Base-by-base conservation (phyloP, 1,140 invertebrate genomes). In the Lepidurus arcticus region DNA sequence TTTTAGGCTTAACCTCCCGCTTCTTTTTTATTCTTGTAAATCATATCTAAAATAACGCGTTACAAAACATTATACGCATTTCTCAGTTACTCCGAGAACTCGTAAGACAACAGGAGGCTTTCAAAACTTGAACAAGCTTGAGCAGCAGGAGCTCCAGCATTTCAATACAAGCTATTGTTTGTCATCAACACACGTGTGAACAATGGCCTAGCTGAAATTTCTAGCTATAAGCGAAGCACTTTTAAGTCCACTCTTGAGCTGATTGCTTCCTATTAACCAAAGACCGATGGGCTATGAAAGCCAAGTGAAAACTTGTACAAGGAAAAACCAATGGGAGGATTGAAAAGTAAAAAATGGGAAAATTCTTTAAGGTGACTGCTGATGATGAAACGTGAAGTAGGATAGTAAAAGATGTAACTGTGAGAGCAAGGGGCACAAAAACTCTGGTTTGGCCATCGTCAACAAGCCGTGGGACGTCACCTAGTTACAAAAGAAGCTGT, bases 401-500 rank as follows among this genome's bases (percentile, higher is more conserved):
- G 8, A 65, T 65, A 65, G 53, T 65, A 65, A 65, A 65, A 65
- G 16, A 65, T 65, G 53, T 65, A 65, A 65, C 53, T 65, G 53
- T 65, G 53, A 21, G 53, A 13, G 21, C 53, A 21, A 65, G 16
- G 47, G 53, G 53, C 21, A 65, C 53, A 65, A 65, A 65, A 65
- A 65, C 53, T 65, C 53, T 65, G 53, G 53, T 65, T 65, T 65
- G 21, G 21, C 53, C 53, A 65, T 65, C 53, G 53, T 65, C 53
- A 65, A 65, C 53, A 65, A 65, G 53, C 53, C 13, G 53, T 65
- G 53, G 53, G 53, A 65, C 53, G 53, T 65, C 53, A 65, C 53
- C 53, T 21, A 11, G 53, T 65, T 65, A 65, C 53, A 65, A 65
- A 65, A 65, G 53, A 65, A 65, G 53, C 53, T 65, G 16, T 65